Conservation (phyloP, 23 tunicate species). For the Clavelina lepadiformis region DNA sequence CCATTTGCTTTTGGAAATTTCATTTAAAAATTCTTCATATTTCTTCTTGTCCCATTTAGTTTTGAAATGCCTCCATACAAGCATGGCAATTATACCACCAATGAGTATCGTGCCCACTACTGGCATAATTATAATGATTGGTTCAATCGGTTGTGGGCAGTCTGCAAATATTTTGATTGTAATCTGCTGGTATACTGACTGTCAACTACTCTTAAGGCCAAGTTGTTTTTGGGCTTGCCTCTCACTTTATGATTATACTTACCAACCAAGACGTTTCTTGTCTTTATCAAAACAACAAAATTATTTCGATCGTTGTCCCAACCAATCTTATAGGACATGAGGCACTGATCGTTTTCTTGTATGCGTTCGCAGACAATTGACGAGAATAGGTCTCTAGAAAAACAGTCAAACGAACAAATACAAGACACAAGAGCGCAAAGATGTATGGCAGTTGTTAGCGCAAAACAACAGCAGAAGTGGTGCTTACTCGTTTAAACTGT, state of each 20-base stretch:
- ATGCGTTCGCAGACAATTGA: background rate
- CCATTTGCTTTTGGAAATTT: constrained; percentile 27
- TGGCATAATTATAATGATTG: constrained; percentile 17
- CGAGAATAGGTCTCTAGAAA: background rate
- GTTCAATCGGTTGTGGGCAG: constrained; percentile 30
- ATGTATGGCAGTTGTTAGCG: background rate
- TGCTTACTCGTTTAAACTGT: background rate
- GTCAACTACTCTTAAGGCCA: background rate
- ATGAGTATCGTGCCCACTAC: constrained; percentile 20
- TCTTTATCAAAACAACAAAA: background rate
- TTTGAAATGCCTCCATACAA: constrained; percentile 22
- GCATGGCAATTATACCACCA: constrained; percentile 23
- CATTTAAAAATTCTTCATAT: constrained; percentile 23
- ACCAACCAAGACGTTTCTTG: background rate
- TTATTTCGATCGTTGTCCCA: constrained; percentile 1
- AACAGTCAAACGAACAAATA: background rate
- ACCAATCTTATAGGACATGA: background rate
- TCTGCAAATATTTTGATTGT: constrained; percentile 5
- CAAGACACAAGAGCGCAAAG: background rate
- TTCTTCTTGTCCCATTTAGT: constrained; percentile 9
- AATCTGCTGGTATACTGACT: background rate
- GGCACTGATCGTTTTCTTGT: background rate
- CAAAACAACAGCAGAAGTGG: no score
- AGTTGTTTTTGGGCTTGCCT: no score
- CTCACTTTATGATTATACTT: background rate